Percentiles rank a stretch among this genome's conserved stretches.
These are phyloP conservation scores for Microplitis mediator DNA, from an alignment of 1,140 invertebrate species.

Conservation along the genomic window DNA sequence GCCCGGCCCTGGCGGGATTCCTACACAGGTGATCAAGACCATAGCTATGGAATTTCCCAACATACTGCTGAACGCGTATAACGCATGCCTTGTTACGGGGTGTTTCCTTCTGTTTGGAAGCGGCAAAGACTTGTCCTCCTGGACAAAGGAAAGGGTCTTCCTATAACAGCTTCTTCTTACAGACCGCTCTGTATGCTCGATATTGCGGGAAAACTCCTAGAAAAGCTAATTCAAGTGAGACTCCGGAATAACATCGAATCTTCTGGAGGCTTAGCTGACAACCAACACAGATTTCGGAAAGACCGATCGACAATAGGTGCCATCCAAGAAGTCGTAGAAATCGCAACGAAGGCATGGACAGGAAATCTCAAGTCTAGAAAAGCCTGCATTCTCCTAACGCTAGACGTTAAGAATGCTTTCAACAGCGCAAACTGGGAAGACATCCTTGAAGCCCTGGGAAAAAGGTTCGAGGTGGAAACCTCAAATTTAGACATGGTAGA, in stretches of 20 bases:
- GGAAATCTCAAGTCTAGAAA: too few relatives aligned
- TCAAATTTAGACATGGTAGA: conserved; percentile 23
- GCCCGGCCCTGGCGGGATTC: conserved; percentile 42
- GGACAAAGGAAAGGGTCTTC: conserved; percentile 29
- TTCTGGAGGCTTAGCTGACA: too few relatives aligned
- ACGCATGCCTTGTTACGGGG: conserved; percentile 21
- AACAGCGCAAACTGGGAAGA: conserved; percentile 34
- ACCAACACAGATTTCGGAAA: too few relatives aligned
- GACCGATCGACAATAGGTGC: too few relatives aligned
- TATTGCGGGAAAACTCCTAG: too few relatives aligned
- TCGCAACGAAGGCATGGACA: too few relatives aligned
- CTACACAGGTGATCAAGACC: conserved; percentile 34
- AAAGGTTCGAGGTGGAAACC: conserved; percentile 23
- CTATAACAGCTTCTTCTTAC: conserved; percentile 32
- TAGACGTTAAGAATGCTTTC: conserved; percentile 36
- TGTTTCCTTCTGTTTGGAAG: conserved; percentile 27
- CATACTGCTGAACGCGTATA: conserved; percentile 30
- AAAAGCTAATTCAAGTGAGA: too few relatives aligned
- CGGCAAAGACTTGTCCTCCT: conserved; percentile 22
- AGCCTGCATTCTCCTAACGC: too few relatives aligned
- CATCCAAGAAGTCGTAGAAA: too few relatives aligned
- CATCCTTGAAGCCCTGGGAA: conserved; percentile 28
- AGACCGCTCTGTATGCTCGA: conserved; percentile 35
- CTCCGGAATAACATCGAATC: too few relatives aligned
- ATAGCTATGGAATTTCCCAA: not conserved